Base-by-base conservation (phyloP, 2,113 vertebrate genomes). In the Spea bombifrons region DNA sequence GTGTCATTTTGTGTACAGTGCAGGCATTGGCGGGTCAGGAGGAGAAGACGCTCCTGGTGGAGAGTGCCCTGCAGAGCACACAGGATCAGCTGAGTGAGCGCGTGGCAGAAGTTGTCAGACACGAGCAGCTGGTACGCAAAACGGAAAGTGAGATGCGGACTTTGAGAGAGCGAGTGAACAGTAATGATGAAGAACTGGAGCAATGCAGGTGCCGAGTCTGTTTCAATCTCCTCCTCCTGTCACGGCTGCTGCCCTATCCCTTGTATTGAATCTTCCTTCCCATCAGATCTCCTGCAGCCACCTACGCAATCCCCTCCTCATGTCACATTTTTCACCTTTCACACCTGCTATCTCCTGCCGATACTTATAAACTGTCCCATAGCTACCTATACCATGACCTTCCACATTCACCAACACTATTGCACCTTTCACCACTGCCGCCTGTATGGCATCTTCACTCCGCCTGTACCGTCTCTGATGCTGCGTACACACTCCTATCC, bases 11-110 rank as follows among this genome's bases (percentile, higher is more conserved):
- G 50, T 80, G 49, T 16, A 57, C 75, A 92, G 89, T 82, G n/a
- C 75, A 90, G 84, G 83, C 88, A 61, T 81, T 83, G 48, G 79
- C 75, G 1, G 84, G 82, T 12, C 88, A 83, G 76, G 85, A 91
- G 81, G 88, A 90, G 53, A 88, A 85, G 80, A 76, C 78, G 8
- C 49, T 78, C 10, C 57, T 85, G 67, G 75, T 87, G 73, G 84
- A 71, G 49, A 66, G 52, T 0, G 70, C 66, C 70, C 88, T 83
- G 43, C 79, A 67, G 68, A 66, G 30, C 0, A 8, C 75, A 3
- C 87, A 88, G 45, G 76, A 88, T 71, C 84, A 88, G 76, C 82
- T 86, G 0, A 70, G 85, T 4, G 84, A 48, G 46, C 71, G 78
- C 10, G 7, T 75, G 48, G 17, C 53, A 3, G 82, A 84, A 73